phyloP scores from a whole-genome alignment of 2,113 vertebrate species.

The Phyllostomus hastatus region DNA sequence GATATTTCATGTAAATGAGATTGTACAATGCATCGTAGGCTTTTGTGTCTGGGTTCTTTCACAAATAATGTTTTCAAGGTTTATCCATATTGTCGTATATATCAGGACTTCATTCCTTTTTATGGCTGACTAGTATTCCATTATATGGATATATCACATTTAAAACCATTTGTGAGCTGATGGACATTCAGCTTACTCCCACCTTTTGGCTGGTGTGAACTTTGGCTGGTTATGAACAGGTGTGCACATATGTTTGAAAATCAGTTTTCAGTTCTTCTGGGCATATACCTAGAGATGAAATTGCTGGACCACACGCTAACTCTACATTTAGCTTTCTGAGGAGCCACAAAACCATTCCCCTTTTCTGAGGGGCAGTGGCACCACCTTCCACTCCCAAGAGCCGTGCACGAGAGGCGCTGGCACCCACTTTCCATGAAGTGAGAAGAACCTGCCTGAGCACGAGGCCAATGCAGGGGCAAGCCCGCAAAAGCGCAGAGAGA shows the following conservation, averaged over 20 bases:
- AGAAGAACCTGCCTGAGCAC: not conserved
- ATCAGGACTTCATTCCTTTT: not conserved
- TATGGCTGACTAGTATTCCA: not conserved
- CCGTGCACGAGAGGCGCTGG: fast-evolving
- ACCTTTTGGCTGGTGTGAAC: not conserved
- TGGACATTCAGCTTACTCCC: not conserved
- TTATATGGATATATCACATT: not conserved
- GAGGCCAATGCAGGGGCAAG: not conserved
- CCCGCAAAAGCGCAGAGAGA: not conserved
- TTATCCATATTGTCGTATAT: fast-evolving
- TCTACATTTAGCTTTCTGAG: not conserved
- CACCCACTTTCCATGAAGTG: not conserved
- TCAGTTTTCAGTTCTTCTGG: not conserved
- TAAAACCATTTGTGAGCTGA: not conserved
- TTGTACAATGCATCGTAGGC: no score
- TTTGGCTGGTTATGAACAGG: not conserved
- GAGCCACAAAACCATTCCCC: not conserved
- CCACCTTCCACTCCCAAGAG: not conserved
- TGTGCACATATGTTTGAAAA: not conserved
- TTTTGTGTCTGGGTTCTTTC: not conserved
- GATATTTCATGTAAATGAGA: not conserved
- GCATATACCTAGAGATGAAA: not conserved
- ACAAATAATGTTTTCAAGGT: not conserved
- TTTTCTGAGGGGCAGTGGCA: not conserved
- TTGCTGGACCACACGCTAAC: not conserved